Evolutionary conservation across 2,888 invertebrate genomes (phyloP).

Genomic region (Agrochola litura): DNA sequence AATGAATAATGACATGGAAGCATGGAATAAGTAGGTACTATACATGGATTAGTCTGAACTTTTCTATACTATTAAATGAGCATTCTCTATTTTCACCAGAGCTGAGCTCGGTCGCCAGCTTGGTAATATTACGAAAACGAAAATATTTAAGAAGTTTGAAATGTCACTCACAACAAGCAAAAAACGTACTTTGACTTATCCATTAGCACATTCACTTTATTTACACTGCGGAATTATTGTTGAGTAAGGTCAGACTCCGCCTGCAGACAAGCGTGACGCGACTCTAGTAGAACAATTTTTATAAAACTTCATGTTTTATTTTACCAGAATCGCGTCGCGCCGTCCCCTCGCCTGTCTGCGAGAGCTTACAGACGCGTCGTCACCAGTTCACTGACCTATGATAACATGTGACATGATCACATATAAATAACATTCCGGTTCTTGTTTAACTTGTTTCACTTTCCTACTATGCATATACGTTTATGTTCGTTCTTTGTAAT

Average conservation of each 20-base stretch:
- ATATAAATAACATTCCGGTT: conserved; percentile 15
- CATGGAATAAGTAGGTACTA: too few relatives aligned
- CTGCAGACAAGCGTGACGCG: too few relatives aligned
- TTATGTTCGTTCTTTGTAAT: not conserved
- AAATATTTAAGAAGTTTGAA: not conserved
- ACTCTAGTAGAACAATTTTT: not conserved
- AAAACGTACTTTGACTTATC: not conserved
- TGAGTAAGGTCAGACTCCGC: conserved; percentile 23
- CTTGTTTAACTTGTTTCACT: not conserved
- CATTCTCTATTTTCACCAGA: too few relatives aligned
- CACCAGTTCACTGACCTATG: conserved; percentile 7
- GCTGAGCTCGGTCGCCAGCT: too few relatives aligned
- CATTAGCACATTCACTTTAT: not conserved
- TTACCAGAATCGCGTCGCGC: not conserved
- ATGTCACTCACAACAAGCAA: not conserved
- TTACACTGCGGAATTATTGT: not conserved
- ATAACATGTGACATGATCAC: not conserved
- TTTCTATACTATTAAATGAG: too few relatives aligned
- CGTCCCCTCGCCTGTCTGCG: not conserved
- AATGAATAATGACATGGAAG: too few relatives aligned
- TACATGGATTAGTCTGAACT: too few relatives aligned
- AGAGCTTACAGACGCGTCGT: not conserved
- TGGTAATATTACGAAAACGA: not conserved
- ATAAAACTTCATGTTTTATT: too few relatives aligned
- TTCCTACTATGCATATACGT: not conserved